Base-by-base conservation (phyloP, 2,797 vertebrate species). In the Pipistrellus kuhlii region DNA sequence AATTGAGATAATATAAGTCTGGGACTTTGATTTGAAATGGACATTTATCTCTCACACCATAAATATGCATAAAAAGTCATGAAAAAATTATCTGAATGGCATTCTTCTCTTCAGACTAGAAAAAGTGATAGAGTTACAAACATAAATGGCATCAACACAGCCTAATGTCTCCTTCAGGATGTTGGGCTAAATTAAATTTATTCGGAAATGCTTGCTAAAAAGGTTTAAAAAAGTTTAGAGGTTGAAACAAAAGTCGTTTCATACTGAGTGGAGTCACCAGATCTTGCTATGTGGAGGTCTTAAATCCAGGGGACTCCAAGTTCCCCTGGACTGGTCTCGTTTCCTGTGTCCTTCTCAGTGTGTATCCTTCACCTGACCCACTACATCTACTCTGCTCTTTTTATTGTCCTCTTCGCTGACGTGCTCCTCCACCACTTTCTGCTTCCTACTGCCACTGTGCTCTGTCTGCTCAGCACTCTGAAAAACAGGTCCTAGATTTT, bases 361-460 rank as follows among this genome's bases (percentile, higher is more conserved):
- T 53, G 38, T 1, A 2, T 20, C 95, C 98, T 94, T 91, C 96
- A 66, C 82, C 97, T 17, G 80, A 41, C 0, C 85, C 0, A 15
- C 91, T 89, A 89, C 84, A 12, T 98, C 98, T 95, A 98, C 97
- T 77, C 98, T 95, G 96, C 98, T 98, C 94, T 98, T 99, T 84
- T 99, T 99, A 5, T 97, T 97, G 91, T 98, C 98, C 32, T 99
- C 98, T 86, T 98, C 98, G 68, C 92, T 78, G 85, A 95, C 82
- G 57, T 97, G 94, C 97, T 98, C 98, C 38, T 98, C 97, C 0
- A 96, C 96, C 90, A 98, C 98, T 3, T 62, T 82, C 0, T 96
- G 97, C 96, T 98, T 99, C 88, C 98, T 98, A 96, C 97, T 98
- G 84, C 98, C 98, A 11, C 92, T 93, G 1, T 93, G 91, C 72